Base-by-base conservation (phyloP, 2,888 invertebrate species). In the Prenolepis imparis region DNA sequence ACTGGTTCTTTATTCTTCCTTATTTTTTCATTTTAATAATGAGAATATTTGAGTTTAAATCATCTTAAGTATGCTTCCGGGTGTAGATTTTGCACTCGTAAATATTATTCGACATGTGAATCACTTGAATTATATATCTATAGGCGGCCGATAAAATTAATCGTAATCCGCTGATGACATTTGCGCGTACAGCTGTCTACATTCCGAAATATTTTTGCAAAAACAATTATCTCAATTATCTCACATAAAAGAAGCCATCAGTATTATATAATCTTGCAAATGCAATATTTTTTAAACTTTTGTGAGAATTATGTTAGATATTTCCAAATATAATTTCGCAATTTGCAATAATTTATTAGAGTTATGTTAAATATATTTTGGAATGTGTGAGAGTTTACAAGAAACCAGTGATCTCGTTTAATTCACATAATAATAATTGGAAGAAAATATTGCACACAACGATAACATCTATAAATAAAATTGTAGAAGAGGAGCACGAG, bases 161-260 rank as follows among this genome's bases (percentile, higher is more conserved):
- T 80, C 44, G 36, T 24, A 59, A 67, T 57, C 32, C 41, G 32
- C 57, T 41, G 41, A 57, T 18, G 59, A 24, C 44, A 59, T 44
- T 59, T 39, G 67, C 21, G n/a, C 68, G 44, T 32, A 55, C 66
- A 59, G n/a, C 78, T 78, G 78, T 78, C 41, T 68, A 57, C 11
- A 67, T 28, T 15, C 32, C 5, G n/a, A 12, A 39, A 32, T 21
- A 77, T 57, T 67, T 67, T 78, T 12, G 5, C 18, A 32, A 55
- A 48, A 44, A 12, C 6, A 9, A 44, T 59, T 78, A 78, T 68
- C 41, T 59, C 8, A 18, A 78, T 68, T 36, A 36, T 3, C 36
- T 36, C 32, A 59, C 18, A 32, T 32, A 57, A 66, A n/a, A 78
- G n/a, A 66, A 66, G 6, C 32, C 55, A 15, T 32, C 41, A 6